These are phyloP conservation scores for Atrichornis clamosus DNA, from an alignment of 2,113 vertebrate species.

Conservation along the genomic window DNA sequence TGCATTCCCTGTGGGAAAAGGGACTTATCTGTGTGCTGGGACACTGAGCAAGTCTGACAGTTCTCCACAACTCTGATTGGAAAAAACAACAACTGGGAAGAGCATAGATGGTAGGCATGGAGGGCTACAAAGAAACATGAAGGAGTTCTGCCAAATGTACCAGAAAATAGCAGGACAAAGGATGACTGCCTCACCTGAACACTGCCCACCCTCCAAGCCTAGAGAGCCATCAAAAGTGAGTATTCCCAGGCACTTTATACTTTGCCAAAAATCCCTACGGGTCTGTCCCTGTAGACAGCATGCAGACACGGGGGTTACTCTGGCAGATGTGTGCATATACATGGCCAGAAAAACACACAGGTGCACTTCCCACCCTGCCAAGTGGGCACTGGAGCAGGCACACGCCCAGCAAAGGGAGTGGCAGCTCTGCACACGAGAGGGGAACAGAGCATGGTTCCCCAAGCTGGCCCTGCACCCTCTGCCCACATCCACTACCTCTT, in stretches of 20 bases:
- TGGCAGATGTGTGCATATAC: neutral
- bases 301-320: neutral
- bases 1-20: neutral
- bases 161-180: neutral
- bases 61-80: neutral
- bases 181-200: neutral
- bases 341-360: neutral
- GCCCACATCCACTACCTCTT: neutral
- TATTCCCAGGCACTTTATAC: neutral
- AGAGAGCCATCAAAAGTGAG: neutral
- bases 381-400: neutral
- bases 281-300: neutral
- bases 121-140: neutral
- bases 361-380: neutral
- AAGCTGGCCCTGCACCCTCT: neutral
- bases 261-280: neutral
- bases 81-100: neutral
- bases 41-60: neutral
- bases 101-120: neutral
- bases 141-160: neutral
- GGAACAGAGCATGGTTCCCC: neutral
- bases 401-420: neutral
- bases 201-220: neutral
- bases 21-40: neutral
- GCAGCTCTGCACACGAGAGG: neutral